Base-by-base conservation (phyloP, 1,140 invertebrate genomes). In the Drosophila persimilis region DNA sequence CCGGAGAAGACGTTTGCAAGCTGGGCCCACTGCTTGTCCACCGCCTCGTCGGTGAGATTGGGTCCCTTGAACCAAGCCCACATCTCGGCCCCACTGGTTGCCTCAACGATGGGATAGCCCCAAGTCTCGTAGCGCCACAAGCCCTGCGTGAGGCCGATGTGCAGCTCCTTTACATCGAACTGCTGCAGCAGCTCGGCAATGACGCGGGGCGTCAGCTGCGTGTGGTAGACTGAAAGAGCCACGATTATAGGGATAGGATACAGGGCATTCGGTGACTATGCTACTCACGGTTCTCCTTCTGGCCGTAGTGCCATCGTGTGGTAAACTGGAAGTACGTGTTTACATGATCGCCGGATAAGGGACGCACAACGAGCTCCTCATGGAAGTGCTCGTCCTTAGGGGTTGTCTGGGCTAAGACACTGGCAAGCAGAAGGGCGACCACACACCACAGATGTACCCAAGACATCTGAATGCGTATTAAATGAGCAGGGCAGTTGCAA, bases 51-150 rank as follows among this genome's bases (percentile, higher is more conserved):
- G 41, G 93, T 93, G 3, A 91, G 54, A 66, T 91, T 90, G 1
- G 22, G 26, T 4, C 63, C 74, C 48, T 94, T 93, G 91, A 99
- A 99, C 97, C 97, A 98, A 1, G 96, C 97, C 94, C 95, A 97
- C 0, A 99, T 92, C 92, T 99, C 97, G 20, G 97, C 97, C 43
- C 98, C 98, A 26, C 97, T 95, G 15, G 97, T 96, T 41, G 97
- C 95, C 93, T 97, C 95, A 9, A 95, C 91, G 39, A 96, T 94
- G 29, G 97, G 95, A 93, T 98, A 98, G 6, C 98, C 98, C 98
- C 98, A 99, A 64, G 95, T 94, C 84, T 97, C 94, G 91, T 98
- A 95, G 62, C 95, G 94, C 98, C 98, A 99, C 50, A 97, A 92
- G 3, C 98, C 98, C 92, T 98, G 96, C 1, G 98, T 98, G 57